Percentiles rank a stretch among this genome's conserved stretches.
phyloP scores from a whole-genome alignment of 2,797 vertebrate species.

The Tarsius wallacei region DNA sequence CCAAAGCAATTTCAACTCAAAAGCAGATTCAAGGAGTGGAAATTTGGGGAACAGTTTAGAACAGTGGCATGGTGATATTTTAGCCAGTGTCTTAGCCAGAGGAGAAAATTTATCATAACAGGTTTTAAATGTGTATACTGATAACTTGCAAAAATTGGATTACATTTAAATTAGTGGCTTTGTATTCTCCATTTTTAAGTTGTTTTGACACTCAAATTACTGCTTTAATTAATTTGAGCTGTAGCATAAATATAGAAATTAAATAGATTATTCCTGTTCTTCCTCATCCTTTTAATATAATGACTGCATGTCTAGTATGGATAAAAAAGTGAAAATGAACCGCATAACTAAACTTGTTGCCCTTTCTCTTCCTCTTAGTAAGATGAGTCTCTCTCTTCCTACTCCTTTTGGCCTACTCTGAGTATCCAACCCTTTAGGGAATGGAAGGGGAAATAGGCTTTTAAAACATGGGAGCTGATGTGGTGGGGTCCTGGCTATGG shows the following conservation, averaged over 20 bases:
- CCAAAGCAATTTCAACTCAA: slow-evolving; percentile 28
- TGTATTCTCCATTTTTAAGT: slow-evolving; percentile 37
- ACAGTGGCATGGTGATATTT: not conserved
- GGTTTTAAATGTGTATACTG: slow-evolving; percentile 19
- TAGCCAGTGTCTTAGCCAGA: slow-evolving; percentile 7
- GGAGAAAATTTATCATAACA: slow-evolving; percentile 16
- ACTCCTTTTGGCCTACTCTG: not conserved
- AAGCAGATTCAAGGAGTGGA: not conserved
- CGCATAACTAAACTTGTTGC: not conserved
- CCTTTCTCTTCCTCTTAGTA: slow-evolving; percentile 30
- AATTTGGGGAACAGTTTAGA: slow-evolving; percentile 42
- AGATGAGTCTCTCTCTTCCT: not conserved
- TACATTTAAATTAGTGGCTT: no score
- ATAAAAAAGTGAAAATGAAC: slow-evolving; percentile 42
- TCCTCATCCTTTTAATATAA: not conserved
- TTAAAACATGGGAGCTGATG: not conserved
- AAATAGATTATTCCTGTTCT: not conserved
- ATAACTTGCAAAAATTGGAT: slow-evolving; percentile 37
- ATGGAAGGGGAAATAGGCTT: not conserved
- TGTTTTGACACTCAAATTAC: not conserved
- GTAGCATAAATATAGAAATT: not conserved
- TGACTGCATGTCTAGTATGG: not conserved
- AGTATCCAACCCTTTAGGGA: not conserved
- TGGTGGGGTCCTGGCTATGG: not conserved
- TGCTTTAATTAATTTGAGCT: slow-evolving; percentile 45